A percentile compares a stretch with the other conserved stretches of the same genome.
Conservation (phyloP, 2,888 invertebrate species). For the Andrena fulva region DNA sequence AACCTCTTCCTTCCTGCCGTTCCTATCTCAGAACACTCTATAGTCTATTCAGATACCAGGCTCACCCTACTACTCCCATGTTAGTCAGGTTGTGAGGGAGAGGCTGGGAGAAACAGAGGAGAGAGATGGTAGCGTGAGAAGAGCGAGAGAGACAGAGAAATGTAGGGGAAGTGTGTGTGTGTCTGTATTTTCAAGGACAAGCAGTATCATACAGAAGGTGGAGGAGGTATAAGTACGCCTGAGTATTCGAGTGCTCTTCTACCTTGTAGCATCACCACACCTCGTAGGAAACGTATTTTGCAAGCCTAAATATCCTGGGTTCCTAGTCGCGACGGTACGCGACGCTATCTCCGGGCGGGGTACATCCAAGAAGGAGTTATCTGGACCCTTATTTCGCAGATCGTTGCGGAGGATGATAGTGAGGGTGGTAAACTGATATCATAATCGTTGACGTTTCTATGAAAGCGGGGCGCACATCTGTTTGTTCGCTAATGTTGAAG, state of each 20-base stretch:
- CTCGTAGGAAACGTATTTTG: constrained; percentile 78
- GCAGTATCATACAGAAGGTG: constrained; percentile 61
- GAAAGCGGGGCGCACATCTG: constrained; percentile 37
- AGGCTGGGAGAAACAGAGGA: constrained; percentile 53
- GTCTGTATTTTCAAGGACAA: constrained; percentile 73
- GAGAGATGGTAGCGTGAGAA: constrained; percentile 29
- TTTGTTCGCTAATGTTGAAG: constrained; percentile 25
- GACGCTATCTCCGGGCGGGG: constrained; percentile 61
- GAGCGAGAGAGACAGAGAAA: constrained; percentile 30
- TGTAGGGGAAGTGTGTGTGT: constrained; percentile 31
- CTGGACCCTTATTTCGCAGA: constrained; percentile 68
- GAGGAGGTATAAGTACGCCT: constrained; percentile 73
- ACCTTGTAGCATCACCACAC: constrained; percentile 63
- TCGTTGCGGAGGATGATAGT: constrained; percentile 61
- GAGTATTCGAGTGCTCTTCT: constrained; percentile 77
- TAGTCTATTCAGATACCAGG: constrained; percentile 84
- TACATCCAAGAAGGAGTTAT: constrained; percentile 65
- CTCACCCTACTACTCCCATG: constrained; percentile 77
- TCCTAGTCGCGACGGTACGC: constrained; percentile 43
- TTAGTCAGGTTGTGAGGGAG: constrained; percentile 75
- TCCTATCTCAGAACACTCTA: constrained; percentile 84
- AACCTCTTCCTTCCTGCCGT: constrained; percentile 79
- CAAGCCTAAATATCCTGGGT: constrained; percentile 74
- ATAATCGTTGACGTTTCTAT: constrained; percentile 43
- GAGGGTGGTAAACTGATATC: constrained; percentile 49